A percentile compares a stretch with the other conserved stretches of the same genome.
Evolutionary conservation across 2,113 vertebrate genomes (phyloP).

Genomic region (Pelecanoides urinatrix): DNA sequence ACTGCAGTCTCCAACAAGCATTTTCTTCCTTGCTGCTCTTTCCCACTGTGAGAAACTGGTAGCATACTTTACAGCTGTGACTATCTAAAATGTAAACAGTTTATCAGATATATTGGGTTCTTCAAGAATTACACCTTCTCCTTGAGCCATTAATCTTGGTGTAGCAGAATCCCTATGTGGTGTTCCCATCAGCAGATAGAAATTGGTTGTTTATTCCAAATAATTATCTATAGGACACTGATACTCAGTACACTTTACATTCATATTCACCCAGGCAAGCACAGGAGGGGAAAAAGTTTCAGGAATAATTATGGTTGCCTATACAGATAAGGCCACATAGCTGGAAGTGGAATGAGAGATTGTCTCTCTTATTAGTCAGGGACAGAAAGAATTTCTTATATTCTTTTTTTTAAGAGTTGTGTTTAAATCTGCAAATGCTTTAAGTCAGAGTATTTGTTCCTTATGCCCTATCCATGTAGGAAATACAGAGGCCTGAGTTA

Average conservation of each 20-base stretch:
- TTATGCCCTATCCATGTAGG: not conserved
- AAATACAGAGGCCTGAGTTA: not conserved
- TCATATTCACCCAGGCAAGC: not conserved
- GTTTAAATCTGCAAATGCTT: not conserved
- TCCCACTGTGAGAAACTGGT: not conserved
- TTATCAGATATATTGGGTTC: conserved; percentile 9
- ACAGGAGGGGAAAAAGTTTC: not conserved
- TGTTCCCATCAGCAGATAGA: not conserved
- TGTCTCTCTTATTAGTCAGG: not conserved
- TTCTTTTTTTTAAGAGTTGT: not conserved
- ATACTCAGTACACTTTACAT: not conserved
- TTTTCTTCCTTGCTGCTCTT: not conserved
- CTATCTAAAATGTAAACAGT: not conserved
- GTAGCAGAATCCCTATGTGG: not conserved
- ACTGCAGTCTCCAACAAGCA: not conserved
- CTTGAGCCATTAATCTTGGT: conserved; percentile 7
- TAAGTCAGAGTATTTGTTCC: not conserved
- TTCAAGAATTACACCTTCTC: conserved; percentile 12
- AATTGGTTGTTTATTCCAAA: not conserved
- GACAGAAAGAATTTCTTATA: not conserved
- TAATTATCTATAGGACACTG: not conserved
- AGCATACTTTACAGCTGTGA: conserved; percentile 9
- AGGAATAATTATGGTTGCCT: not conserved
- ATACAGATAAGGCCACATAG: not conserved
- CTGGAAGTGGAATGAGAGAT: not conserved